phyloP scores from a whole-genome alignment of 2,797 vertebrate genomes.

The Onychomys arenicola region DNA sequence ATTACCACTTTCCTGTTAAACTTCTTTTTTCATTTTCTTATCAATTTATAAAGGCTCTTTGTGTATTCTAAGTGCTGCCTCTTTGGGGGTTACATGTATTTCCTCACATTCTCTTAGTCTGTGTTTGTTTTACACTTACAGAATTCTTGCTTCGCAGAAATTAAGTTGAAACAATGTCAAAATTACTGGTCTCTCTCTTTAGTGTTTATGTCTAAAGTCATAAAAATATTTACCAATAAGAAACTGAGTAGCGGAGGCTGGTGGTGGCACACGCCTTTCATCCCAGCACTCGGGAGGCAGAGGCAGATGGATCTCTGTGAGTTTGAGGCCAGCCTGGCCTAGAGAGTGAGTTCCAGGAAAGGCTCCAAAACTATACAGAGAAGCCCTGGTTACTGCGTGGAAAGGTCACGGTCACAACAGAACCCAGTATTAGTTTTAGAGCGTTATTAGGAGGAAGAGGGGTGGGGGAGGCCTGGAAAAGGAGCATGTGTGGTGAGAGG shows the following conservation, averaged over 20 bases:
- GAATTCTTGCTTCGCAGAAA: background rate
- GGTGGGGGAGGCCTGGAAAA: too few relatives aligned
- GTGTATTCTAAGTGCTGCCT: background rate
- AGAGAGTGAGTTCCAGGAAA: background rate
- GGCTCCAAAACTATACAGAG: too few relatives aligned
- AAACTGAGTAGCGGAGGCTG: background rate
- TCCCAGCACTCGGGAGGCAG: too few relatives aligned
- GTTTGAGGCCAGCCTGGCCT: background rate
- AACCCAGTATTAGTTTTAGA: too few relatives aligned
- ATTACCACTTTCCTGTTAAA: conserved; percentile 2
- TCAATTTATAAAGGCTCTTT: background rate
- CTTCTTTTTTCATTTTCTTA: conserved; percentile 4
- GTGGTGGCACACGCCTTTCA: too few relatives aligned
- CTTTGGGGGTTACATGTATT: too few relatives aligned
- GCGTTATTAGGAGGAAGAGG: too few relatives aligned
- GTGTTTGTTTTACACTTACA: background rate
- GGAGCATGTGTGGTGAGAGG: too few relatives aligned
- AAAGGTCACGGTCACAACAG: too few relatives aligned
- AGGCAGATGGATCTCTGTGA: background rate
- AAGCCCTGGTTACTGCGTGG: too few relatives aligned
- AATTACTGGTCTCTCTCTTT: background rate
- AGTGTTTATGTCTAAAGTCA: background rate
- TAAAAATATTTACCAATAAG: background rate
- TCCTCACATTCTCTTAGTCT: background rate
- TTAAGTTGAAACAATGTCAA: background rate